Evolutionary conservation across 1,140 invertebrate species (phyloP), one percentile per base, ranked within the genome.

Genomic region (Pseudomyrmex pallidus): DNA sequence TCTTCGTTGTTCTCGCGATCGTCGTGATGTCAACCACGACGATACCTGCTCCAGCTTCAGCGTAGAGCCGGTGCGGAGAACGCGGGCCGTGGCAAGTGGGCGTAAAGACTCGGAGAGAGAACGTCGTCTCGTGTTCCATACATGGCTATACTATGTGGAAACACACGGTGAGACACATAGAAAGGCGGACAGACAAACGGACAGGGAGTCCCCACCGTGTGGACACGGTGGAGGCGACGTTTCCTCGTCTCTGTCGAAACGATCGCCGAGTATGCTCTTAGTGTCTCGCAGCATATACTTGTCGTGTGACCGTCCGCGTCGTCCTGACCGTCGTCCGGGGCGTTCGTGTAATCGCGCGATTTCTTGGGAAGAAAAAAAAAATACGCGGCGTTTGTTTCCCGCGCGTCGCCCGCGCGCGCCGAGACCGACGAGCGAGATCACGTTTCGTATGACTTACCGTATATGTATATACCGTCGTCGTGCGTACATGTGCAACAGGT

Each of bases 71-170:
- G 61, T 48, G 77, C 63, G 77, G 56, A 64, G 83, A 90, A 83
- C 77, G 48, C 73, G 48, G 74, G 67, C 74, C 61, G 74, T 56
- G 52, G 74, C 78, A 90, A 91, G 90, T 90, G 90, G 90, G 89
- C 89, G 90, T 90, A 91, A 88, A 86, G 85, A 82, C 86, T 80
- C 82, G 83, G 86, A 90, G 85, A 89, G 87, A 89, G 88, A 89
- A 89, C 84, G 88, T 90, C 90, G 89, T 91, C 89, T 86, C 83
- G 90, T 91, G 93, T 94, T 90, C 93, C 93, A 93, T 94, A 94
- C 92, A 94, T 94, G 93, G 93, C 90, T 92, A 94, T 94, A 93
- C 91, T 93, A 94, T 94, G 93, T 94, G 92, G 92, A 93, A 92
- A 93, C 90, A 35, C 35, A 35, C 35, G 35, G 35, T 67, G 89